A percentile compares a stretch with the other conserved stretches of the same genome.
Evolutionary conservation across 1,140 invertebrate species (phyloP).

Genomic region (Drosophila arawakana): DNA sequence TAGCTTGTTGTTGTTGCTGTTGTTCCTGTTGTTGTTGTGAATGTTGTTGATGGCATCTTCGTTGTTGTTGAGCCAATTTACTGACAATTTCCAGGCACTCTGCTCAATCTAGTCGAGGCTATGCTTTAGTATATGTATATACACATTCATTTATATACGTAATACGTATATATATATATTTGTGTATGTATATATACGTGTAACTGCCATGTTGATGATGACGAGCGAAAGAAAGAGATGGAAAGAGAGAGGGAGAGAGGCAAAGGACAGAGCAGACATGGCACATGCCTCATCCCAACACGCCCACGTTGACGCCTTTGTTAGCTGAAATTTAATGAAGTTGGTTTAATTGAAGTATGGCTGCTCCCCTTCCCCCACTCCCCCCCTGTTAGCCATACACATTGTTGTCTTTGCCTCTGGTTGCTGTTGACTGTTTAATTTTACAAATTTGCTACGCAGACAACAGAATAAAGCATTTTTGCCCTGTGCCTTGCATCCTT

Average conservation of each 20-base stretch:
- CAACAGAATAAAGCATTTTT: conserved; percentile 74
- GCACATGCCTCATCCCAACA: conserved; percentile 31
- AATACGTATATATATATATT: conserved; percentile 43
- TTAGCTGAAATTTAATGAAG: conserved; percentile 83
- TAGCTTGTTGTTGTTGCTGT: conserved; percentile 50
- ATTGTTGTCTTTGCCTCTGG: conserved; percentile 46
- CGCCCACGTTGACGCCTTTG: conserved; percentile 70
- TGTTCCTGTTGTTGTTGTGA: conserved; percentile 42
- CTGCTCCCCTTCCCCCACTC: conserved; percentile 30
- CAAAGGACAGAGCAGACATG: conserved; percentile 23
- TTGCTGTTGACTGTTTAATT: conserved; percentile 80
- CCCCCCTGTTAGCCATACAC: conserved; percentile 10
- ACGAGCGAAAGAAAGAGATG: conserved; percentile 7
- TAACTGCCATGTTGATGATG: conserved; percentile 59
- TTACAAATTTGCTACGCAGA: conserved; percentile 82
- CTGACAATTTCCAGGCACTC: conserved; percentile 77
- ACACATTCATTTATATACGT: conserved; percentile 39
- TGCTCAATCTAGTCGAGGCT: conserved; percentile 66
- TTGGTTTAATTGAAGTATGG: conserved; percentile 83
- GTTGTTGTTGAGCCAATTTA: conserved; percentile 75
- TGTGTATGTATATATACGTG: conserved; percentile 45
- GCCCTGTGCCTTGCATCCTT: conserved; percentile 54
- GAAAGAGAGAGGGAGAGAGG: neutral
- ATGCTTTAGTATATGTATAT: conserved; percentile 8
- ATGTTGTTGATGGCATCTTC: conserved; percentile 63